phyloP scores from a whole-genome alignment of 1,140 invertebrate genomes.

The Caerostris extrusa region DNA sequence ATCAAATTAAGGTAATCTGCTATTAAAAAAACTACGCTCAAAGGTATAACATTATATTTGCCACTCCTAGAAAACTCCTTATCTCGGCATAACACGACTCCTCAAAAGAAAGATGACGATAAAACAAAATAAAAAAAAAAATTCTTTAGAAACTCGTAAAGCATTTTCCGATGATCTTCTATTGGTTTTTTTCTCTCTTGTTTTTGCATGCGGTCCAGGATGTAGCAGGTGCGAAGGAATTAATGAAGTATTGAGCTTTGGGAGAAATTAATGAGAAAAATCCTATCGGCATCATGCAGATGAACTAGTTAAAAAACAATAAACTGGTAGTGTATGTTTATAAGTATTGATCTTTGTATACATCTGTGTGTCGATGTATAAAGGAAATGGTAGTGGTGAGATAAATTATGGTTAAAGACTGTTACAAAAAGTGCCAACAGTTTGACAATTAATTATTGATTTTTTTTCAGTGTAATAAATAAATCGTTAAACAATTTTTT shows the following conservation, averaged over 20 bases:
- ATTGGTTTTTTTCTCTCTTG: not conserved
- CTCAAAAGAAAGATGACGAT: not conserved
- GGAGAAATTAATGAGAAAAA: slow-evolving; percentile 20
- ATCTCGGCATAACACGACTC: slow-evolving; percentile 42
- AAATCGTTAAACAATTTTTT: not conserved
- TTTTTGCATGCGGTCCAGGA: not conserved
- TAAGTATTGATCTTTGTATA: slow-evolving; percentile 12
- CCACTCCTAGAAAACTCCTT: slow-evolving; percentile 17
- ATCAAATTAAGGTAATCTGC: slow-evolving; percentile 58
- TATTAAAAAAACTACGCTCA: slow-evolving; percentile 54
- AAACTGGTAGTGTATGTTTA: slow-evolving; percentile 6
- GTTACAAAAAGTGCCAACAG: not conserved
- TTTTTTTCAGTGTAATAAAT: not conserved
- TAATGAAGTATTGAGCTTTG: slow-evolving; percentile 61
- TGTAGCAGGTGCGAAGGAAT: slow-evolving; percentile 53
- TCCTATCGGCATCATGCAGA: slow-evolving; percentile 52
- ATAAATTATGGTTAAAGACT: slow-evolving; percentile 9
- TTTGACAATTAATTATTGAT: slow-evolving; percentile 10
- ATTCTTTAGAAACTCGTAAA: slow-evolving; percentile 25
- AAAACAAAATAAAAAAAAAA: too few species aligned
- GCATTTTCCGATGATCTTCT: slow-evolving; percentile 61
- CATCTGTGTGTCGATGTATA: slow-evolving; percentile 12
- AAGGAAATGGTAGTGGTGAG: not conserved
- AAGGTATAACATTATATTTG: slow-evolving; percentile 39
- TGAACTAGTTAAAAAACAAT: slow-evolving; percentile 49